Percentiles rank a stretch among this genome's conserved stretches.
These are phyloP conservation scores for Orestias chungarensis DNA, from an alignment of 2,797 vertebrate species.

Conservation along the genomic window DNA sequence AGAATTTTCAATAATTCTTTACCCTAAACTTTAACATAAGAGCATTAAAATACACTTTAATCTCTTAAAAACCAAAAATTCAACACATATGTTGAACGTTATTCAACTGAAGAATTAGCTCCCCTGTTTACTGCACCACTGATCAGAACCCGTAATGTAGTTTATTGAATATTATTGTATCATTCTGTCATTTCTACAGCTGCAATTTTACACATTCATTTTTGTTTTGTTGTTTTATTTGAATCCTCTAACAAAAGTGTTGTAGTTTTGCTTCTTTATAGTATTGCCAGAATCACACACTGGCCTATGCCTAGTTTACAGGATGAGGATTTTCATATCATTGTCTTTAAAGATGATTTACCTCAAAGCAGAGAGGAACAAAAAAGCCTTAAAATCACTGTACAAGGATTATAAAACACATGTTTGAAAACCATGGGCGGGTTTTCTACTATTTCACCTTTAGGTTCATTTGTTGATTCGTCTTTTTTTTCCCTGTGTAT, in stretches of 20 bases:
- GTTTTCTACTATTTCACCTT: not conserved
- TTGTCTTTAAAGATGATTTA: slow-evolving; percentile 26
- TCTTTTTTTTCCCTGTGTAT: not conserved
- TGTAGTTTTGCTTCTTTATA: not conserved
- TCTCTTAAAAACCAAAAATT: too few relatives aligned
- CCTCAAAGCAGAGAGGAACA: slow-evolving; percentile 34
- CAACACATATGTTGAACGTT: too few relatives aligned
- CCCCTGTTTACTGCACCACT: too few relatives aligned
- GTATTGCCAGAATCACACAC: not conserved
- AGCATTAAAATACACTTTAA: too few relatives aligned
- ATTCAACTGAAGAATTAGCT: too few relatives aligned
- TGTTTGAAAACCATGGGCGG: not conserved
- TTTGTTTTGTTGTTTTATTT: not conserved
- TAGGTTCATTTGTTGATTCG: not conserved
- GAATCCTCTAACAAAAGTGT: not conserved
- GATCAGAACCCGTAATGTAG: not conserved
- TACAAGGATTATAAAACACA: slow-evolving; percentile 15
- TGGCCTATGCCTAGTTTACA: not conserved
- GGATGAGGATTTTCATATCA: slow-evolving; percentile 32
- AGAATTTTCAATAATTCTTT: too few relatives aligned
- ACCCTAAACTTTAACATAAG: too few relatives aligned
- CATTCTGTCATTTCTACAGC: not conserved
- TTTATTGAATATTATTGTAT: not conserved
- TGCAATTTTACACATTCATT: not conserved
- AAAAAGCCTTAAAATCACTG: slow-evolving; percentile 52